Conservation (phyloP, 2,888 invertebrate species). For the Portevinia maculata region DNA sequence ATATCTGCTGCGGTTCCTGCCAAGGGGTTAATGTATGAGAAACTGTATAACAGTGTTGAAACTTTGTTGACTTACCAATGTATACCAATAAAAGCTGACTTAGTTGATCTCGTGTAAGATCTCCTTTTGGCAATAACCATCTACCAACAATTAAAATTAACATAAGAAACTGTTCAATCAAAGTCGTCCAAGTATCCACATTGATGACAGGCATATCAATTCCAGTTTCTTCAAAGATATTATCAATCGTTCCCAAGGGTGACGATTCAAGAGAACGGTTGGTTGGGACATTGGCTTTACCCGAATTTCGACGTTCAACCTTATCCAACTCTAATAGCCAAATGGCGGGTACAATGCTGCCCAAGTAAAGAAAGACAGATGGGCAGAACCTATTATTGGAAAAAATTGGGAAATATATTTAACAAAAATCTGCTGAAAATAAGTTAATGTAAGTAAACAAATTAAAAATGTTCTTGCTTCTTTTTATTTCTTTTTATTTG, state of each 20-base stretch:
- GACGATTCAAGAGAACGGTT: constrained; percentile 66
- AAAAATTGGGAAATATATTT: not conserved
- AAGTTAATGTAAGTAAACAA: too few relatives aligned
- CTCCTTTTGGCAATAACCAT: constrained; percentile 97
- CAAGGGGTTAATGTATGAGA: not conserved
- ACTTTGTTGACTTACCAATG: constrained; percentile 86
- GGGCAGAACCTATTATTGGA: constrained; percentile 93
- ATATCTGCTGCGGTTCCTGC: constrained; percentile 96
- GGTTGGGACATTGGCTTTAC: constrained; percentile 76
- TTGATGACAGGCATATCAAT: constrained; percentile 79
- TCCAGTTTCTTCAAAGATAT: constrained; percentile 84
- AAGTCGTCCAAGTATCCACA: constrained; percentile 89
- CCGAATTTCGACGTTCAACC: constrained; percentile 87
- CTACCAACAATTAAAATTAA: constrained; percentile 94
- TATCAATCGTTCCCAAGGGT: constrained; percentile 75
- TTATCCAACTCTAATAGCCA: constrained; percentile 96
- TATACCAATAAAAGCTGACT: constrained; percentile 95
- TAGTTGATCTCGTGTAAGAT: constrained; percentile 95
- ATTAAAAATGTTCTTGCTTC: too few relatives aligned
- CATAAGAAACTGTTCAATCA: constrained; percentile 96
- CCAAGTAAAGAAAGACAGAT: constrained; percentile 94
- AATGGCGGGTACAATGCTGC: constrained; percentile 95
- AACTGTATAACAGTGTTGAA: not conserved
- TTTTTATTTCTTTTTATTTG: too few relatives aligned
- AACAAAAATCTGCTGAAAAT: too few relatives aligned